phyloP scores from a whole-genome alignment of 1,140 invertebrate genomes.

The Chrysomallon squamiferum region DNA sequence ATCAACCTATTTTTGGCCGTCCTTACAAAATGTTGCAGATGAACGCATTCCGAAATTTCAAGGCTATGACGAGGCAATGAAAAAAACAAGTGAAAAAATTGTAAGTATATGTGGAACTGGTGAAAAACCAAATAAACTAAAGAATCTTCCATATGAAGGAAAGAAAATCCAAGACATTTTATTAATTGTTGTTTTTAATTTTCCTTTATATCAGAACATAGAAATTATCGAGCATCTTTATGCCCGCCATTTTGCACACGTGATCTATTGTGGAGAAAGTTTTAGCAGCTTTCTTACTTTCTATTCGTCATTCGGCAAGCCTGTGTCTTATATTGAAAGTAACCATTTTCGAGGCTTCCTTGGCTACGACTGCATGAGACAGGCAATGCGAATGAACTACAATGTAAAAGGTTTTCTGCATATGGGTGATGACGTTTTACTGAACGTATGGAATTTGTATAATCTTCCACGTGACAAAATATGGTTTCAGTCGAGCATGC shows the following conservation, averaged over 20 bases:
- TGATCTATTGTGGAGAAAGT: neutral
- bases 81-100: neutral
- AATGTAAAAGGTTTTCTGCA: conserved; percentile 1
- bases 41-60: neutral
- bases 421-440: neutral
- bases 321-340: neutral
- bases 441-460: neutral
- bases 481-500: neutral
- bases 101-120: neutral
- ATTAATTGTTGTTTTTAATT: conserved; percentile 5
- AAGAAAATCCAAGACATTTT: neutral
- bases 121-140: neutral
- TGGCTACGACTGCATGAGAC: neutral
- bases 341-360: neutral
- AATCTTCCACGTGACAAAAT: neutral
- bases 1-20: neutral
- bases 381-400: conserved; percentile 7
- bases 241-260: neutral
- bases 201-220: conserved; percentile 3
- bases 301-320: neutral
- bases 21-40: neutral
- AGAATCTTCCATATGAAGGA: neutral
- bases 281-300: neutral
- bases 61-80: neutral
- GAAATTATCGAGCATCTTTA: neutral